These are phyloP conservation scores for Lagenorhynchus albirostris DNA, from an alignment of 2,113 vertebrate species.

Conservation along the genomic window DNA sequence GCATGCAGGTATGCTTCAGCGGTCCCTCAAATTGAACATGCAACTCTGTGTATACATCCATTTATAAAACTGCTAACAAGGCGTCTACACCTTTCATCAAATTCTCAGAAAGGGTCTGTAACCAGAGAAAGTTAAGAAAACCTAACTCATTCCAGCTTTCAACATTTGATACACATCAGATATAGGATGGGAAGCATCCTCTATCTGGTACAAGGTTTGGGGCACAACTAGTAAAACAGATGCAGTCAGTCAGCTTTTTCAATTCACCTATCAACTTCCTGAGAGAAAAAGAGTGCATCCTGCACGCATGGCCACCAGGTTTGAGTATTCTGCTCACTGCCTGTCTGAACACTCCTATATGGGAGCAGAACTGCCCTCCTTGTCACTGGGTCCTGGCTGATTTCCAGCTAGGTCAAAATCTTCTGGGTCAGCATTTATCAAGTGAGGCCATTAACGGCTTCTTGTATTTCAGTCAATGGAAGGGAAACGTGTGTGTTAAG, in stretches of 20 bases:
- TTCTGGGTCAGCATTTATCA: neutral
- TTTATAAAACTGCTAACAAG: neutral
- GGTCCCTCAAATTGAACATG: neutral
- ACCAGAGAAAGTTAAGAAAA: neutral
- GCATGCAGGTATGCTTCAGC: no score
- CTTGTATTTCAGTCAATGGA: neutral
- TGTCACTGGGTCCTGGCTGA: neutral
- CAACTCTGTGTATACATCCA: neutral
- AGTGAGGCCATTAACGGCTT: neutral
- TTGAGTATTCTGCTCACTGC: neutral
- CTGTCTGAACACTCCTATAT: rapidly evolving
- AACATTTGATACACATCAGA: neutral
- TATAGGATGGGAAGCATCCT: no score
- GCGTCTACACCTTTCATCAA: neutral
- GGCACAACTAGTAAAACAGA: neutral
- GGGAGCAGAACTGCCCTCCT: no score
- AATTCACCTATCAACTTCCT: neutral
- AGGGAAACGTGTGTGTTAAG: neutral
- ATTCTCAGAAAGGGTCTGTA: neutral
- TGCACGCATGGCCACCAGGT: rapidly evolving
- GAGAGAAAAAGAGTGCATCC: neutral
- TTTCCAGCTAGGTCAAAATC: neutral
- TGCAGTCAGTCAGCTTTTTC: no score
- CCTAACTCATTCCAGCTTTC: neutral
- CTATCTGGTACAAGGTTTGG: neutral